Evolutionary conservation across 2,888 invertebrate genomes (phyloP), one percentile per base, ranked within the genome.

Genomic region (Tiliacea citrago): DNA sequence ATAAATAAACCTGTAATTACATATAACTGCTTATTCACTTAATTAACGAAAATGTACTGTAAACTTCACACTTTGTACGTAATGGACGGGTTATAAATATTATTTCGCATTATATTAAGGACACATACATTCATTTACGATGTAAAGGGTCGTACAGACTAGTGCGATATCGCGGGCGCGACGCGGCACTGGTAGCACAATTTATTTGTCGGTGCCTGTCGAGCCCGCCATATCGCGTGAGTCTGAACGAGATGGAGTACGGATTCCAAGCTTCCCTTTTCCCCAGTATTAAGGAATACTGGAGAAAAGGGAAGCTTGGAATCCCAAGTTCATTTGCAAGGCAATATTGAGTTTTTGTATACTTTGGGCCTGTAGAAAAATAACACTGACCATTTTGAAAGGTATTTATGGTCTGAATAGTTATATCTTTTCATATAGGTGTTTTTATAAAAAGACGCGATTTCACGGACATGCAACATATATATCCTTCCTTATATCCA

Each of bases 21-120:
- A 60, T 53, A 10, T 61, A 69, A 67, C 53, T 75, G 79, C 35
- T 72, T 75, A 79, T 75, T 77, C 51, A 18, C 42, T 45, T 69
- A 68, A 81, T 76, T 76, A 84, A 71, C 67, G 61, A 61, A 72
- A 75, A 60, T 66, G 45, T 70, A 68, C 18, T 77, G 18, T 68
- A n/a, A 47, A 67, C 49, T 74, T 58, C 49, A 65, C 61, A 73
- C 53, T 73, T 74, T 86, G 6, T 39, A 39, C 39, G 39, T 39
- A 84, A 83, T 81, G 65, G 18, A 35, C 63, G n/a, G n/a, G 55
- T 55, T 21, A 77, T 83, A 83, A 85, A 83, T 83, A 79, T 58
- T 47, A 80, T 47, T 70, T 75, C 24, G 42, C 29, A 63, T 45
- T 45, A 45, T 79, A 75, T 73, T 75, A 70, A 55, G 68, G 16